A percentile compares a stretch with the other conserved stretches of the same genome.
Conservation (phyloP, 2,888 invertebrate species). For the Orthonevra nobilis region DNA sequence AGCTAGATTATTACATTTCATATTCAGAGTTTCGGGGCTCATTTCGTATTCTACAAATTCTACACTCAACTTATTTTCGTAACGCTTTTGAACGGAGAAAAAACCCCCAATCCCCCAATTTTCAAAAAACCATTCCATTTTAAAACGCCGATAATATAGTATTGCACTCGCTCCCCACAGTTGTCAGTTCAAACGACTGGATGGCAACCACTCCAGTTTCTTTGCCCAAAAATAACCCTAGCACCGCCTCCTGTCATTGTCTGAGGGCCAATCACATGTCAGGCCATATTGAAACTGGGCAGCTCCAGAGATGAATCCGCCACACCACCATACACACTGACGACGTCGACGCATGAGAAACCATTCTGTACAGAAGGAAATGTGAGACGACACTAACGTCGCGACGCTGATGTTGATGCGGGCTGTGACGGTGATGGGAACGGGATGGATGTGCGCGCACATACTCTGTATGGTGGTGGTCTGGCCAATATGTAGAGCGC, state of each 20-base stretch:
- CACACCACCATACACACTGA: slow-evolving; percentile 25
- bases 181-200: slow-evolving; percentile 1
- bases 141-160: background rate
- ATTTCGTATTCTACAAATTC: too few species aligned
- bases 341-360: slow-evolving; percentile 54
- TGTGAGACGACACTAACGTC: slow-evolving; percentile 47
- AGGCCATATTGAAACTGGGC: slow-evolving; percentile 77
- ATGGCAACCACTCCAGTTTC: slow-evolving; percentile 47
- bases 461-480: slow-evolving; percentile 43
- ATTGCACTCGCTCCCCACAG: slow-evolving; percentile 30
- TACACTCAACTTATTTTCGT: too few species aligned
- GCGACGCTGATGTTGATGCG: slow-evolving; percentile 51
- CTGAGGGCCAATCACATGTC: slow-evolving; percentile 74
- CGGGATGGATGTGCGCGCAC: slow-evolving; percentile 65
- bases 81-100: too few species aligned
- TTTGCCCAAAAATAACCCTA: slow-evolving; percentile 38
- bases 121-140: slow-evolving; percentile 27
- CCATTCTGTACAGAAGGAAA: slow-evolving; percentile 25
- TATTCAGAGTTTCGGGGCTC: too few species aligned
- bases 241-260: slow-evolving; percentile 72
- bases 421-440: slow-evolving; percentile 46
- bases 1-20: too few species aligned
- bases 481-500: slow-evolving; percentile 52
- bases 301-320: slow-evolving; percentile 70
- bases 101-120: slow-evolving; percentile 7